Conservation (phyloP, 2,113 vertebrate species). For the Equus quagga region DNA sequence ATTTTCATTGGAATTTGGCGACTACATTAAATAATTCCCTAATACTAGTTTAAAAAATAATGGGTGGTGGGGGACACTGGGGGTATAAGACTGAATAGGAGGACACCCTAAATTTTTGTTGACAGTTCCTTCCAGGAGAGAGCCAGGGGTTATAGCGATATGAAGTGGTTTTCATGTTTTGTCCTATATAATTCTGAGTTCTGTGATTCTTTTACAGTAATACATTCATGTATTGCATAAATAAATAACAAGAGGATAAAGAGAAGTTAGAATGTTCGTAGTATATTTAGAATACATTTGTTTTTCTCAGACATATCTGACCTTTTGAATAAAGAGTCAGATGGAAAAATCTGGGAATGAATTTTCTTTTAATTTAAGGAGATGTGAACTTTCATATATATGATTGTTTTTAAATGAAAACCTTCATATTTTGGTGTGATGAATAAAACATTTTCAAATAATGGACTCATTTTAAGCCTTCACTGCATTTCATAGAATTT, state of each 20-base stretch:
- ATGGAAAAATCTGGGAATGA: background rate
- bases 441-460: slow-evolving; percentile 17
- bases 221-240: background rate
- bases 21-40: background rate
- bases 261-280: background rate
- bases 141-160: background rate
- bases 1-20: background rate
- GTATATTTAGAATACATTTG: background rate
- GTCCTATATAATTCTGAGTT: background rate
- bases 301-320: background rate
- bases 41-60: background rate
- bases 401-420: background rate
- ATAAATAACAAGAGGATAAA: background rate
- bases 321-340: background rate
- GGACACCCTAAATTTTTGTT: no score
- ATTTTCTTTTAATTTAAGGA: slow-evolving; percentile 3
- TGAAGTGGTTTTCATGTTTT: background rate
- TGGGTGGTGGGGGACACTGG: no score
- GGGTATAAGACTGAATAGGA: background rate
- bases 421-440: background rate
- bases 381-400: background rate
- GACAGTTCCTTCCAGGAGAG: background rate
- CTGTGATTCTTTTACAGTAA: background rate
- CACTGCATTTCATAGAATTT: background rate
- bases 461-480: background rate